These are phyloP conservation scores for Hylia prasina DNA, from an alignment of 2,113 vertebrate genomes.

Conservation along the genomic window DNA sequence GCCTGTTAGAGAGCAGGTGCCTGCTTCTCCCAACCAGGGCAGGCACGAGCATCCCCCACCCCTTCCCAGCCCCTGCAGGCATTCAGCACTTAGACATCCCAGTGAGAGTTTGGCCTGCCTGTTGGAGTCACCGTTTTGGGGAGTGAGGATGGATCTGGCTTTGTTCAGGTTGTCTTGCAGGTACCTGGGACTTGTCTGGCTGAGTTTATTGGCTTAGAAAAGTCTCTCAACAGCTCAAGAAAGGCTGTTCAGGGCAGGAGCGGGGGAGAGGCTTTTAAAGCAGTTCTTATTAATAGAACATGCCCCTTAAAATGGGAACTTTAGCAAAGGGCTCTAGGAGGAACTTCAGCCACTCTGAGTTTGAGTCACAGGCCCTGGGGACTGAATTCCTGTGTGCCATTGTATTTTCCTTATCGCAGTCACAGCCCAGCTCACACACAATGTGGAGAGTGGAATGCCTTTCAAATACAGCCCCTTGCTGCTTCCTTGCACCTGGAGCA, in stretches of 20 bases:
- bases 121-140: background rate
- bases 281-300: constrained; percentile 41
- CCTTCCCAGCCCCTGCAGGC: background rate
- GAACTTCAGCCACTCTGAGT: background rate
- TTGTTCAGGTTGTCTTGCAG: background rate
- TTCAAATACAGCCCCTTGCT: background rate
- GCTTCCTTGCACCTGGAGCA: background rate
- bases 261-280: background rate
- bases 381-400: constrained; percentile 29
- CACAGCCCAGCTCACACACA: background rate
- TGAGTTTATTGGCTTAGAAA: constrained; percentile 22
- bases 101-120: background rate
- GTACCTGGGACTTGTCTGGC: background rate
- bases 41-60: background rate
- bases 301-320: background rate
- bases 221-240: background rate
- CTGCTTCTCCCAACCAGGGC: background rate
- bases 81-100: background rate
- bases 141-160: background rate
- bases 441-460: background rate
- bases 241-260: background rate
- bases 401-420: constrained; percentile 11
- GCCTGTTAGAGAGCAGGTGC: background rate
- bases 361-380: constrained; percentile 37
- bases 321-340: background rate